Base-by-base conservation (phyloP, 1,140 invertebrate genomes). In the Zaprionus vittiger region DNA sequence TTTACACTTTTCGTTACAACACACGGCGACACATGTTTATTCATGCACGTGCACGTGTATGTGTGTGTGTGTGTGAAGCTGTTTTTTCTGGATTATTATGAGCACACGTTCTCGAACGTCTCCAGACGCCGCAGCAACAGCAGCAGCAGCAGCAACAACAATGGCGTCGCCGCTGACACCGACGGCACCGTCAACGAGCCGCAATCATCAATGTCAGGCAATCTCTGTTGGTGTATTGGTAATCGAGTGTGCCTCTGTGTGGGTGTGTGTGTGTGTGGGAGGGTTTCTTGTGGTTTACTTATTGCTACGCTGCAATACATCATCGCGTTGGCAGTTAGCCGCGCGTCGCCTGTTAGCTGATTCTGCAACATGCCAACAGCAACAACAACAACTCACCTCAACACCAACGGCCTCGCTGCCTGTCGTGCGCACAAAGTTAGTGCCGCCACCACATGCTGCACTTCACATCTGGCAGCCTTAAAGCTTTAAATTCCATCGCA, bases 1-100 rank as follows among this genome's bases (percentile, higher is more conserved):
- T 90, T 91, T 87, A 91, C 87, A 91, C 87, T 87, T 87, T 91
- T 87, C 85, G 85, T 80, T 71, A 89, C 80, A 87, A 84, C 74
- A 87, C 85, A 83, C 84, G 81, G 84, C 84, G 84, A 87, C 83
- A 87, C 81, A 87, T 87, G 83, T 87, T 87, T 87, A 80, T 83
- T 81, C 81, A 68, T 56, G 66, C 65, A 57, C 66, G 71, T 57
- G 56, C 80, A 62, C 72, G 77, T 57, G 57, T 82, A 59, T 74
- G 49, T 69, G 17, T 72, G 34, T 37, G 49, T 69, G 56, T 67
- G 31, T 60, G 57, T 57, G 34, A 31, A 17, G 67, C 64, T 56
- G 44, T 41, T 65, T 76, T 77, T 73, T 56, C 71, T 60, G 70
- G 84, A 90, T 90, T 89, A 89, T 89, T 81, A 84, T 76, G 81